phyloP scores from a whole-genome alignment of 2,797 vertebrate genomes.

The Microctenopoma steveboyesi region DNA sequence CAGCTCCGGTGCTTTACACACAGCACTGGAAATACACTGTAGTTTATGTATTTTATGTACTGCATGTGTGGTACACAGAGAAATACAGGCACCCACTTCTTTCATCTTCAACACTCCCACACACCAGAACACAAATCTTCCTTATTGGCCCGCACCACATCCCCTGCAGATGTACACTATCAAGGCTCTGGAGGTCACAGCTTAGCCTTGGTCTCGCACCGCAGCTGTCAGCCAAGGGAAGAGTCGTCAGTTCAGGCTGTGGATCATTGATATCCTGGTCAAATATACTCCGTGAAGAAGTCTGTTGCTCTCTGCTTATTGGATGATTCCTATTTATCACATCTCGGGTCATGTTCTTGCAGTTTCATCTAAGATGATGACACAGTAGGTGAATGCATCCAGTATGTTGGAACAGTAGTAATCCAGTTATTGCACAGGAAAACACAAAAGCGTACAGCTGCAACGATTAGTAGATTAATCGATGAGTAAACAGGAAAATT shows the following conservation, averaged over 20 bases:
- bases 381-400: background rate
- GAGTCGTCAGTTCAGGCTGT: conserved; percentile 41
- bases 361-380: conserved; percentile 15
- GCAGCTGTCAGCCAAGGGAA: conserved; percentile 57
- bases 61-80: conserved; percentile 9
- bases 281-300: conserved; percentile 28
- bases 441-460: background rate
- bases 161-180: conserved; percentile 56
- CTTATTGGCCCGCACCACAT: conserved; percentile 3
- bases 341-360: conserved; percentile 9
- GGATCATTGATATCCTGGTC: conserved; percentile 57
- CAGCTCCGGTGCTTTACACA: conserved; percentile 22
- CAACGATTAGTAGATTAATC: background rate
- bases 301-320: conserved; percentile 32
- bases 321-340: conserved; percentile 31
- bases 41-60: conserved; percentile 50
- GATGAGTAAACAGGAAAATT: no score
- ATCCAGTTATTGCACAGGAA: background rate
- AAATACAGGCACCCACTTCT: conserved; percentile 22
- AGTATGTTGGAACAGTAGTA: background rate
- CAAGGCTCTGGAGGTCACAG: conserved; percentile 43
- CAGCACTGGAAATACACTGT: conserved; percentile 32
- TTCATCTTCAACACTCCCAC: conserved; percentile 48
- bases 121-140: conserved; percentile 57
- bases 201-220: conserved; percentile 42